Evolutionary conservation across 1,140 invertebrate genomes (phyloP), one percentile per base, ranked within the genome.

Genomic region (Scaptodrosophila lebanonensis): DNA sequence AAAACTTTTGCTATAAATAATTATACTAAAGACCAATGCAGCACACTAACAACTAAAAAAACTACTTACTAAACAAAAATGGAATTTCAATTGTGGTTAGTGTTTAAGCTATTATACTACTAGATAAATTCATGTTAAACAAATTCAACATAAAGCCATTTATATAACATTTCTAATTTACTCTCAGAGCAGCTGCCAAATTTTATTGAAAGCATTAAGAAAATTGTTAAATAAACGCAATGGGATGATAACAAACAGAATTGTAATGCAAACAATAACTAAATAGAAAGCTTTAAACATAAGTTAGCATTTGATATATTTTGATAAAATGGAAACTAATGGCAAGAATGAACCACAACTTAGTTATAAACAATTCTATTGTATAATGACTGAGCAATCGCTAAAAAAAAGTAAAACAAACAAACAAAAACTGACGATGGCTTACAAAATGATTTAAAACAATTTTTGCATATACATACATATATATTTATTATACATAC

Each of bases 211-310:
- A 60, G 38, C 33, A 22, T 32, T 56, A 52, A 30, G 49, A 53
- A 25, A 27, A 44, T 54, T 64, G 29, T 48, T 35, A 40, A 54
- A 32, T 29, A 61, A 35, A 16, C 13, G 33, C 35, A 52, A n/a
- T 32, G 12, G 13, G 18, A 32, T 32, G 25, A 47, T 20, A 30
- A 51, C 33, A 16, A 49, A 72, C 45, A 66, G 40, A 76, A 52
- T 71, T 66, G 57, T 79, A 79, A 68, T 57, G 57, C 59, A 63
- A 52, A 67, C 75, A 79, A 68, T 66, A 77, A 79, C 73, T 79
- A 77, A 79, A 79, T 79, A 77, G 60, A 77, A 77, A 77, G 73
- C 73, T 77, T 77, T 77, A 77, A 77, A 73, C 40, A 79, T 79
- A 77, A 77, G 75, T 73, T 77, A 77, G 64, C 68, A 73, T 61